Evolutionary conservation across 2,113 vertebrate species (phyloP).

Genomic region (Ardeotis arabs): DNA sequence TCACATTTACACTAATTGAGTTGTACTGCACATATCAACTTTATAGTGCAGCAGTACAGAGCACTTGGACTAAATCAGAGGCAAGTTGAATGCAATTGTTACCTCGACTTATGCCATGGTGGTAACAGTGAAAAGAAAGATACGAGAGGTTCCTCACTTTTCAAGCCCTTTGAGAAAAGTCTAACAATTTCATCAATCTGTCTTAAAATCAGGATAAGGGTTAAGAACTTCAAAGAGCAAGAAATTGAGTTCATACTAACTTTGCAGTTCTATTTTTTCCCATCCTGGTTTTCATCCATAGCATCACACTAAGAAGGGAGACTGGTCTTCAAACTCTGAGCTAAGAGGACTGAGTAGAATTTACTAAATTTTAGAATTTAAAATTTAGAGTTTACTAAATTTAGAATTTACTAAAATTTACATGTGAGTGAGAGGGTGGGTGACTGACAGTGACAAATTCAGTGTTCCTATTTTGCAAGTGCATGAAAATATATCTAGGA

Average conservation of each 20-base stretch:
- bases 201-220: neutral
- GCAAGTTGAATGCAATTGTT: neutral
- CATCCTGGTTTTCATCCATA: neutral
- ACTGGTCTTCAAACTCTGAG: neutral
- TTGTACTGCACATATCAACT: neutral
- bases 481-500: neutral
- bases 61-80: neutral
- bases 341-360: neutral
- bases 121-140: neutral
- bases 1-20: neutral
- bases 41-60: neutral
- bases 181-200: neutral
- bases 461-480: neutral
- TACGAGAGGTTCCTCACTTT: neutral
- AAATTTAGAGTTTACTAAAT: no score
- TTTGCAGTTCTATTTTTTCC: neutral
- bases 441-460: neutral
- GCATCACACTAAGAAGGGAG: neutral
- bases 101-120: fast-evolving
- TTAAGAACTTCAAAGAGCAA: neutral
- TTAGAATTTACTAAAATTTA: neutral
- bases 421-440: neutral
- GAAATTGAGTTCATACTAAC: neutral
- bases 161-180: neutral
- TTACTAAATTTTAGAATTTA: no score